Evolutionary conservation across 2,113 vertebrate genomes (phyloP).

Genomic region (Clarias batrachus): DNA sequence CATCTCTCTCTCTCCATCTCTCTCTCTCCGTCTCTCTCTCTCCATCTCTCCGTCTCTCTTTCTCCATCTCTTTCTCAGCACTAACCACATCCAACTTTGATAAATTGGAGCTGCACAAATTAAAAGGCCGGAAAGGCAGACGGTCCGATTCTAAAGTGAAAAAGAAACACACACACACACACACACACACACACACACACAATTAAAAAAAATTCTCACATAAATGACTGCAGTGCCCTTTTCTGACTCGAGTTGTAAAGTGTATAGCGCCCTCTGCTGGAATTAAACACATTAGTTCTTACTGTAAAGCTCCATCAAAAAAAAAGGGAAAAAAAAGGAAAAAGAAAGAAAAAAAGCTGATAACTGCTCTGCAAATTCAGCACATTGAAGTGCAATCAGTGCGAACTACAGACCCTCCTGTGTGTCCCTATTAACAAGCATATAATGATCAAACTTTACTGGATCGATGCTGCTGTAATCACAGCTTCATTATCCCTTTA

Average conservation of each 20-base stretch:
- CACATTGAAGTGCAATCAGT: constrained; percentile 73
- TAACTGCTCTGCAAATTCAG: constrained; percentile 68
- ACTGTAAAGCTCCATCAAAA: constrained; percentile 54
- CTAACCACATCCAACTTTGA: constrained; percentile 44
- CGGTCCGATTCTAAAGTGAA: neutral
- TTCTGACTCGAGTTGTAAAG: constrained; percentile 51
- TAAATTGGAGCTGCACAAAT: constrained; percentile 52
- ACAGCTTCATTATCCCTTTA: constrained; percentile 64
- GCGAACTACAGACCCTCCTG: constrained; percentile 63
- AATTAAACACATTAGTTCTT: constrained; percentile 42
- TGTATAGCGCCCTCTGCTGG: constrained; percentile 75
- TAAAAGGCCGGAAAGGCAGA: constrained; percentile 41
- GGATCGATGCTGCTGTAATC: constrained; percentile 60
- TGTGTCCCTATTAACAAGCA: constrained; percentile 68
- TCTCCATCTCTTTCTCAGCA: neutral
- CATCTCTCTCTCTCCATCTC: too few species aligned
- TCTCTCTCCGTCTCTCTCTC: too few species aligned
- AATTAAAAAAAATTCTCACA: constrained; percentile 55
- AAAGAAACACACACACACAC: constrained; percentile 16
- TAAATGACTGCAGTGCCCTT: constrained; percentile 53
- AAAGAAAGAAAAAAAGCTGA: constrained; percentile 34
- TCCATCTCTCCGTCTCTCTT: too few species aligned
- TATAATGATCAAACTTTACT: constrained; percentile 65
- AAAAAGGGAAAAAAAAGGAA: neutral
- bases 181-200: neutral